Evolutionary conservation across 2,113 vertebrate genomes (phyloP), one percentile per base, ranked within the genome.

Genomic region (Lepidothrix coronata): DNA sequence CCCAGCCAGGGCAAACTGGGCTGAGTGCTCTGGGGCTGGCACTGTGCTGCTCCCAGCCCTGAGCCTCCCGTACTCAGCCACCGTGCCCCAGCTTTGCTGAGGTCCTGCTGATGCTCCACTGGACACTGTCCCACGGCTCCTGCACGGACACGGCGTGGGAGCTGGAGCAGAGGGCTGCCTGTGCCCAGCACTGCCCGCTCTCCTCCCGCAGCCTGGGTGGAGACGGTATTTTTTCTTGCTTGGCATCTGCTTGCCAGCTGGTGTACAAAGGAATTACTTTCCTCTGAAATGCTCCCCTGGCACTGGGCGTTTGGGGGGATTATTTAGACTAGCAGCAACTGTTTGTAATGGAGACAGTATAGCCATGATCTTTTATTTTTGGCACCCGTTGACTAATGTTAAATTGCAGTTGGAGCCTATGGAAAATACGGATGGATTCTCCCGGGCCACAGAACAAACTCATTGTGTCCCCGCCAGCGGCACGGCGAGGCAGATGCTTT

Each of bases 291-390:
- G 8, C 68, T 86, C 89, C 70, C 88, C 92, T 94, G 88, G 89
- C 85, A 76, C 49, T 79, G 66, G 75, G 72, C 11, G 23, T 95
- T 97, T 97, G 25, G 9, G 92, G 77, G 82, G 95, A 95, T 96
- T 97, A 96, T 92, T 96, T 90, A 75, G 90, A 85, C 95, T 71
- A 91, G 93, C 71, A 93, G 83, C 93, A 97, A 95, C 96, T 84
- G 96, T 96, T 96, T 96, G 94, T 95, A 92, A 89, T 66, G 0
- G 96, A 96, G 90, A 95, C 83, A 77, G 93, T 75, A 85, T 89
- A 91, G 89, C 89, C 35, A 20, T 84, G 95, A 90, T 82, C 76
- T 93, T 95, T 96, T 95, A 95, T 93, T 93, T 95, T 94, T 94
- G 91, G 91, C 91, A 83, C 84, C 71, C 12, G 24, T 76, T 94